These are phyloP conservation scores for Drosophila macrospina DNA, from an alignment of 2,888 invertebrate species.

Conservation along the genomic window DNA sequence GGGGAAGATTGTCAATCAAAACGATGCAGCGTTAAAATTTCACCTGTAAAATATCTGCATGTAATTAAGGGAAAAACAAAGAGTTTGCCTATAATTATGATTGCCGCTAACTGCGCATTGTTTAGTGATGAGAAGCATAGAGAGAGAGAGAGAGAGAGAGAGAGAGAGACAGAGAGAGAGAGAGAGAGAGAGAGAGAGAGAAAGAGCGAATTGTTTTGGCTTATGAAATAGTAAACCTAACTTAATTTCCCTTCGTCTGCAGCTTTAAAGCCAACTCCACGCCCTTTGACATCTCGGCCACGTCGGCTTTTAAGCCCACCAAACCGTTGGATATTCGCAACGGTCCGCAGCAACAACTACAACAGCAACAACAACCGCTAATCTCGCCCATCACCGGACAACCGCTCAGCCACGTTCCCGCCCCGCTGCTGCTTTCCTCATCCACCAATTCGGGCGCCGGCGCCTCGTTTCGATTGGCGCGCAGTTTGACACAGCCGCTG, in stretches of 20 bases:
- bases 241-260: slow-evolving; percentile 33
- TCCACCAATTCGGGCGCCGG: slow-evolving; percentile 59
- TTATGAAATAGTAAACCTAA: slow-evolving; percentile 6
- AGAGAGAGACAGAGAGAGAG: slow-evolving; percentile 23
- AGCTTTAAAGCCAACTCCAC: slow-evolving; percentile 82
- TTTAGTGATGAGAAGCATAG: slow-evolving; percentile 11
- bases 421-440: slow-evolving; percentile 64
- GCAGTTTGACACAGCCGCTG: slow-evolving; percentile 80
- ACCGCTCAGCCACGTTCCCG: slow-evolving; percentile 69
- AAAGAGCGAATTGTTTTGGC: slow-evolving; percentile 1
- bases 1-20: slow-evolving; percentile 54
- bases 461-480: slow-evolving; percentile 67
- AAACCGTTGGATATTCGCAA: slow-evolving; percentile 80
- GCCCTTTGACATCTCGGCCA: slow-evolving; percentile 76
- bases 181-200: no score
- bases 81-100: slow-evolving; percentile 70
- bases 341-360: slow-evolving; percentile 27
- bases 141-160: slow-evolving; percentile 22
- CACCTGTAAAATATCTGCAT: slow-evolving; percentile 47
- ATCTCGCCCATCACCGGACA: slow-evolving; percentile 73
- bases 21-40: slow-evolving; percentile 56
- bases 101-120: slow-evolving; percentile 52
- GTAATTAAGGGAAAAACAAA: slow-evolving; percentile 54
- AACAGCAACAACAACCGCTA: slow-evolving; percentile 54
- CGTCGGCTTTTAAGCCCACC: slow-evolving; percentile 83